Evolutionary conservation across 2,113 vertebrate genomes (phyloP).

Genomic region (Anthoscopus minutus): DNA sequence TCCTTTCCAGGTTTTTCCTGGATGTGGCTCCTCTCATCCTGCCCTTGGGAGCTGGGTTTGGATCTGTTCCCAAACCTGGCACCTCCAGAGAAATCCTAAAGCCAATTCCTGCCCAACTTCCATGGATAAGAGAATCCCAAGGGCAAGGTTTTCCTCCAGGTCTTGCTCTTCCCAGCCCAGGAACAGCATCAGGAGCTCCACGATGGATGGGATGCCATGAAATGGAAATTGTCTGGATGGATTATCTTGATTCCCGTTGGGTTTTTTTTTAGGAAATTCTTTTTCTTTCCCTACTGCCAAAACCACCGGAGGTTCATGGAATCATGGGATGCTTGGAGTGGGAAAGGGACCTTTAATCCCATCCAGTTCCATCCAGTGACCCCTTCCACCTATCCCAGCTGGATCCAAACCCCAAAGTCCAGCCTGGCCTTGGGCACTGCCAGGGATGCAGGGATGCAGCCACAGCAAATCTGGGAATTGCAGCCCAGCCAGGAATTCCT

Average conservation of each 20-base stretch:
- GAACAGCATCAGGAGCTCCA: neutral
- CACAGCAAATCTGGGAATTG: neutral
- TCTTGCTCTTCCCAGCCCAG: neutral
- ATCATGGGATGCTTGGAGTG: too few species aligned
- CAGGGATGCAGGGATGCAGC: neutral
- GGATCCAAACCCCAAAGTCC: neutral
- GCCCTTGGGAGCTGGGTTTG: fast-evolving
- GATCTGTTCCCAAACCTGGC: neutral
- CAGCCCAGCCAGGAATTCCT: neutral
- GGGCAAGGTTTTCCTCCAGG: neutral
- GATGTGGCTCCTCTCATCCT: neutral
- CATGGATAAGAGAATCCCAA: neutral
- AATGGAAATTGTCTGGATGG: neutral
- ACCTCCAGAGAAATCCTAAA: fast-evolving
- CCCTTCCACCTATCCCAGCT: fast-evolving
- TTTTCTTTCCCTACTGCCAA: neutral
- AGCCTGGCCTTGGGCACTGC: fast-evolving
- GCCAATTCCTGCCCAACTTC: neutral
- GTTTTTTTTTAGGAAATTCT: neutral
- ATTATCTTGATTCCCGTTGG: neutral
- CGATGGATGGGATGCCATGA: neutral
- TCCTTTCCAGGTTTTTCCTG: neutral
- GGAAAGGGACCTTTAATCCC: neutral
- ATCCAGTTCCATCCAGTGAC: neutral
- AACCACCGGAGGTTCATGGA: neutral